phyloP scores from a whole-genome alignment of 2,797 vertebrate genomes.

The Caiman crocodilus region DNA sequence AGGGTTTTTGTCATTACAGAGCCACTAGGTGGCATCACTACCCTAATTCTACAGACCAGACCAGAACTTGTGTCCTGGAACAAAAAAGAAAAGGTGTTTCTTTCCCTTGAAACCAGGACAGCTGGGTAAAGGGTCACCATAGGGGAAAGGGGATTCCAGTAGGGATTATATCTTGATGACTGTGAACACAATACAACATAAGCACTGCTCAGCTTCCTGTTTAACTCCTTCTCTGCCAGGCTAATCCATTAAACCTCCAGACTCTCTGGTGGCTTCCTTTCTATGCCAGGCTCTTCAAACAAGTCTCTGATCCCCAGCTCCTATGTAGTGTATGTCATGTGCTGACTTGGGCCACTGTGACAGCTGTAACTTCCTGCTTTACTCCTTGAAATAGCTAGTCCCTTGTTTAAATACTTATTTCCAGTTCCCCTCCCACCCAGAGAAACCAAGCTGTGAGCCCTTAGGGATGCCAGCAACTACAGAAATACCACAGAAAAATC shows the following conservation, averaged over 20 bases:
- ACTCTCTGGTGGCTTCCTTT: background rate
- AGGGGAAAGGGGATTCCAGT: background rate
- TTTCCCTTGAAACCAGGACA: background rate
- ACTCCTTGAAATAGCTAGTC: background rate
- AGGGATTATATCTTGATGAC: fast-evolving
- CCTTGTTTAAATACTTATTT: background rate
- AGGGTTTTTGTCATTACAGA: background rate
- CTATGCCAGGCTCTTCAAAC: background rate
- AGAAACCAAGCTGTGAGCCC: no score
- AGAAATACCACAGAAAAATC: background rate
- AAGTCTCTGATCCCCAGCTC: background rate
- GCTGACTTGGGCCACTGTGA: background rate
- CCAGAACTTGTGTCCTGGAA: background rate
- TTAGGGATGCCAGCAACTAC: no score
- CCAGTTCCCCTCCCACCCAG: no score
- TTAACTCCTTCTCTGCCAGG: background rate
- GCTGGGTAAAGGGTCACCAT: background rate
- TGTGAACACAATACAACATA: background rate
- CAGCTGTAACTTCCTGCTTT: background rate
- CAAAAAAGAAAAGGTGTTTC: background rate
- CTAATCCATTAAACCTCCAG: background rate
- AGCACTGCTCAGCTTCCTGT: fast-evolving
- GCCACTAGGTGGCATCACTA: constrained; percentile 77
- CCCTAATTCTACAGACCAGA: background rate
- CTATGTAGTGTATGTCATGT: background rate